Percentiles rank a stretch among this genome's conserved stretches.
phyloP scores from a whole-genome alignment of 2,113 vertebrate genomes.

The Tauraco erythrolophus region DNA sequence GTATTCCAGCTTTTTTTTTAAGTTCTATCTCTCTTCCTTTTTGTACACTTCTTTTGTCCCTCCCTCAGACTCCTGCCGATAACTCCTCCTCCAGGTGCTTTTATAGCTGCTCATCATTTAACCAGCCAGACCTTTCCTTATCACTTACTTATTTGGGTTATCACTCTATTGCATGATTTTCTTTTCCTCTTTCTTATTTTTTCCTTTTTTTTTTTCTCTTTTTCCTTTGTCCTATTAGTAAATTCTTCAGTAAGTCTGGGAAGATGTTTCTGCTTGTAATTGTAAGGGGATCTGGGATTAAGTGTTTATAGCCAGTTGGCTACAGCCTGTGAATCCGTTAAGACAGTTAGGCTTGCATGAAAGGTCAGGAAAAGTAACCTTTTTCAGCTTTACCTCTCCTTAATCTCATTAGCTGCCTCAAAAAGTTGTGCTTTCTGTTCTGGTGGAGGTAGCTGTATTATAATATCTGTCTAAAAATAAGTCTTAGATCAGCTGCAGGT shows the following conservation, averaged over 20 bases:
- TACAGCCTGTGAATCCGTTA: not conserved
- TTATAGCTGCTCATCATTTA: not conserved
- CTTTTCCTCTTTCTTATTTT: not conserved
- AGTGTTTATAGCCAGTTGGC: not conserved
- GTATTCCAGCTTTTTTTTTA: not conserved
- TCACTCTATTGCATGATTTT: not conserved
- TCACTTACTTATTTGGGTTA: not conserved
- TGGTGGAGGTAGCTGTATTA: not conserved
- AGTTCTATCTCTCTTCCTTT: not conserved
- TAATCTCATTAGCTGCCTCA: conserved; percentile 29
- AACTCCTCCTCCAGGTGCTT: not conserved
- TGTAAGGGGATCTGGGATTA: not conserved
- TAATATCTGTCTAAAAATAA: not conserved
- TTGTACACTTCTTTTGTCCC: not conserved
- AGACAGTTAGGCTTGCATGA: not conserved
- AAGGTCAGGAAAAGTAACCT: conserved; percentile 29
- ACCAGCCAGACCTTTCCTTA: not conserved
- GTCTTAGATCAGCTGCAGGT: not conserved
- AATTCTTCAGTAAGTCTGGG: not conserved
- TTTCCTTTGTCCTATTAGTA: not conserved
- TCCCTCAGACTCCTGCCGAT: not conserved
- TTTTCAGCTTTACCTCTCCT: conserved; percentile 18
- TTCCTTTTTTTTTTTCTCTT: not conserved
- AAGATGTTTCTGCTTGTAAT: not conserved
- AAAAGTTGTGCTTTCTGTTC: conserved; percentile 12